Base-by-base conservation (phyloP, 2,888 invertebrate species). In the Hyposoter didymator region DNA sequence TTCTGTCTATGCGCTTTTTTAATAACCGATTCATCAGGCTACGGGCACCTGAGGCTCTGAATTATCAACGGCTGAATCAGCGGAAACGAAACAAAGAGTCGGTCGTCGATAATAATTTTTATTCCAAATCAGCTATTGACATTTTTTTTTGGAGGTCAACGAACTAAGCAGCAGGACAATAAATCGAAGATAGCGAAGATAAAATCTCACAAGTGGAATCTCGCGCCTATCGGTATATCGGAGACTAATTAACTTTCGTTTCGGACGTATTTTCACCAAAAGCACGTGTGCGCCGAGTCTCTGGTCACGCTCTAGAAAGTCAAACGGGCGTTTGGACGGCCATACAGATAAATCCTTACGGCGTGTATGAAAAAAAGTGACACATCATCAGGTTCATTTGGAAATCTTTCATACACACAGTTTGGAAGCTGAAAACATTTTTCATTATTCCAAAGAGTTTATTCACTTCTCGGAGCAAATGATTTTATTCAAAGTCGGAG, bases 241-340 rank as follows among this genome's bases (percentile, higher is more conserved):
- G 75, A 70, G 83, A 76, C 81, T 83, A 85, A 87, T 87, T 83
- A 84, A 87, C 84, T 85, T 87, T 85, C 87, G 78, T 85, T 87
- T 87, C 75, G 78, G 45, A 67, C 52, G 70, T 78, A 85, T 87
- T 85, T 85, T 87, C 84, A 83, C 80, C 87, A 87, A 84, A 87
- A 82, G 72, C 72, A 76, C 74, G 84, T 76, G 75, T 67, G 39
- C 66, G 17, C 28, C 62, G 49, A 67, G 78, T 69, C 55, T 76
- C 28, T 62, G 69, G 81, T 87, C 69, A 66, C 81, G 80, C 84
- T 87, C 87, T 85, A 87, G 84, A 87, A 84, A 84, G 83, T 87
- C 39, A 28, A 45, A 45, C 52, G 43, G 43, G 39, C 78, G 55
- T 78, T 78, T 52, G 10, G 39, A 52, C 76, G n/a, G 75, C 64